These are phyloP conservation scores for Pyrocephalus nanus DNA, from an alignment of 2,797 vertebrate genomes.

Conservation along the genomic window DNA sequence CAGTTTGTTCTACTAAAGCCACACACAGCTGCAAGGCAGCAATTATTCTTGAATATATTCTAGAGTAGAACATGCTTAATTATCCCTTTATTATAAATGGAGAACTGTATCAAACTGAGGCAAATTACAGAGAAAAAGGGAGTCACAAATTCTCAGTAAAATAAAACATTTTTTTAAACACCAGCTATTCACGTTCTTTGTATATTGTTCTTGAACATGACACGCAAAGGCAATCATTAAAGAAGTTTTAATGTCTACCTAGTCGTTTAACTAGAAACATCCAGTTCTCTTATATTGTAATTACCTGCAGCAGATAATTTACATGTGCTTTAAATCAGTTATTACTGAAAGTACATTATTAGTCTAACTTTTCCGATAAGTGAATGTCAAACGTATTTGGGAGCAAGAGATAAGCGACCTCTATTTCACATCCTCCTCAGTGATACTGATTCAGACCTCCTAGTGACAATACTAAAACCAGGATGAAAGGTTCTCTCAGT, in stretches of 20 bases:
- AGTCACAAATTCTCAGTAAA: not conserved
- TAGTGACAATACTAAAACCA: not conserved
- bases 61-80: not conserved
- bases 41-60: not conserved
- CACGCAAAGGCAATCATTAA: not conserved
- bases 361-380: not conserved
- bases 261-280: not conserved
- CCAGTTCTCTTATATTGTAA: not conserved
- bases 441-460: not conserved
- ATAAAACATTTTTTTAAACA: not conserved
- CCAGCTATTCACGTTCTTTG: not conserved
- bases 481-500: not conserved
- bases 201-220: not conserved
- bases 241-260: not conserved
- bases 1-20: not conserved
- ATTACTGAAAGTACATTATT: not conserved
- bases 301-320: not conserved
- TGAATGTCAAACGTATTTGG: not conserved
- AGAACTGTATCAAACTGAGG: not conserved
- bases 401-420: not conserved
- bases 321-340: not conserved
- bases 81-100: not conserved
- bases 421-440: not conserved
- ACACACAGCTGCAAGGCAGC: not conserved
- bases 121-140: not conserved